Percentiles rank a stretch among this genome's conserved stretches.
phyloP scores from a whole-genome alignment of 1,140 invertebrate species.

The Asobara japonica region DNA sequence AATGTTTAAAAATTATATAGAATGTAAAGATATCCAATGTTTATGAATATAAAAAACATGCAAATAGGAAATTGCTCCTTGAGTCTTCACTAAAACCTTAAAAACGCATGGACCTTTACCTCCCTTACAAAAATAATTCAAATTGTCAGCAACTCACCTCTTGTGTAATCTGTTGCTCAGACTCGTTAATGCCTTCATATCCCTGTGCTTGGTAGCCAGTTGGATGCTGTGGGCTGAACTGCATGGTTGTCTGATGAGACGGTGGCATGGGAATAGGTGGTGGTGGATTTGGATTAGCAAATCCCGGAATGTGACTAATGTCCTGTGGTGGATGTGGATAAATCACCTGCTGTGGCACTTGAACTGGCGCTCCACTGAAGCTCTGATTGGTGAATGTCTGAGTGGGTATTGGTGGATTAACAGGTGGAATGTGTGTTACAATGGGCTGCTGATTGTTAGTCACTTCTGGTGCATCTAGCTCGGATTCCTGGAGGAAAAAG shows the following conservation, averaged over 20 bases:
- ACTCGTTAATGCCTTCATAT: slow-evolving; percentile 23
- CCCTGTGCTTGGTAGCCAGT: slow-evolving; percentile 43
- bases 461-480: slow-evolving; percentile 76
- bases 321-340: slow-evolving; percentile 61
- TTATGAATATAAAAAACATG: too few species aligned
- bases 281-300: slow-evolving; percentile 61
- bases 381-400: slow-evolving; percentile 85
- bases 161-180: slow-evolving; percentile 37
- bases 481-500: slow-evolving; percentile 76
- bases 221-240: slow-evolving; percentile 59
- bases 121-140: neutral
- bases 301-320: slow-evolving; percentile 61
- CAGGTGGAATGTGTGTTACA: slow-evolving; percentile 65
- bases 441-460: slow-evolving; percentile 51
- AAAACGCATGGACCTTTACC: too few species aligned
- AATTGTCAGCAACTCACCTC: slow-evolving; percentile 43
- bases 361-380: slow-evolving; percentile 65
- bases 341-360: slow-evolving; percentile 57
- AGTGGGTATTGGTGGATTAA: slow-evolving; percentile 74
- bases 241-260: slow-evolving; percentile 58
- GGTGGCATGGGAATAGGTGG: slow-evolving; percentile 64
- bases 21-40: too few species aligned
- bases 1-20: too few species aligned
- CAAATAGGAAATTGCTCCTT: too few species aligned
- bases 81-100: too few species aligned